These are phyloP conservation scores for Drosophila persimilis DNA, from an alignment of 1,140 invertebrate species.

Conservation along the genomic window DNA sequence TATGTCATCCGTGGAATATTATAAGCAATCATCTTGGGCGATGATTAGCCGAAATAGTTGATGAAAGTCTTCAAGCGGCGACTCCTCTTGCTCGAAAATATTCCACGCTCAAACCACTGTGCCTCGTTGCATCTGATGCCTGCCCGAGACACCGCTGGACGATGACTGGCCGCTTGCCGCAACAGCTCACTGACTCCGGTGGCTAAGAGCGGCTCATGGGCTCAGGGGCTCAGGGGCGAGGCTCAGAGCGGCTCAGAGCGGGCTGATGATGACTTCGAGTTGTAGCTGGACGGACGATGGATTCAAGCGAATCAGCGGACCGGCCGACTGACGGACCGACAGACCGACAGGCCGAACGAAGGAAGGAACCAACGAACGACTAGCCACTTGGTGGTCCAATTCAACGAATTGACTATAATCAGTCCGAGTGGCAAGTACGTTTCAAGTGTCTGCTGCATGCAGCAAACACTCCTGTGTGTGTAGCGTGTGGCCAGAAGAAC, in stretches of 20 bases:
- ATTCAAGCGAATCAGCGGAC: conserved; percentile 36
- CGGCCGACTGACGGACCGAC: conserved; percentile 1
- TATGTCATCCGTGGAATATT: no score
- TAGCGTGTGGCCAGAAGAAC: conserved; percentile 30
- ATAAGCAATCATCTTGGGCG: no score
- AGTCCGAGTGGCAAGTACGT: conserved; percentile 80
- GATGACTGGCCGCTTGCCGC: conserved; percentile 66
- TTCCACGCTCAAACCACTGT: conserved; percentile 15
- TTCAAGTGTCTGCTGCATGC: conserved; percentile 70
- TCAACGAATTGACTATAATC: conserved; percentile 82
- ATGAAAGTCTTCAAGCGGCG: no score
- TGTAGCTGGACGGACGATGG: conserved; percentile 14
- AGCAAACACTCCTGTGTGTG: conserved; percentile 65
- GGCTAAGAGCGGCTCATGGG: conserved; percentile 6
- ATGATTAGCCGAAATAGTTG: no score
- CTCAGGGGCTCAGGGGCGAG: conserved; percentile 20
- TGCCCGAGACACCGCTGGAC: conserved; percentile 42
- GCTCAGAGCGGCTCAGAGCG: no score
- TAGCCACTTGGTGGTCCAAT: conserved; percentile 76
- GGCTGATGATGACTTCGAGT: conserved; percentile 36
- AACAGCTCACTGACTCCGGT: conserved; percentile 51
- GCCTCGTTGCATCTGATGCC: neutral
- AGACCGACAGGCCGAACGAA: neutral
- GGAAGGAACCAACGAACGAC: conserved; percentile 4
- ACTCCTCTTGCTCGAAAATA: no score